Evolutionary conservation across 2,888 invertebrate genomes (phyloP), one percentile per base, ranked within the genome.

Genomic region (Stramonita haemastoma): DNA sequence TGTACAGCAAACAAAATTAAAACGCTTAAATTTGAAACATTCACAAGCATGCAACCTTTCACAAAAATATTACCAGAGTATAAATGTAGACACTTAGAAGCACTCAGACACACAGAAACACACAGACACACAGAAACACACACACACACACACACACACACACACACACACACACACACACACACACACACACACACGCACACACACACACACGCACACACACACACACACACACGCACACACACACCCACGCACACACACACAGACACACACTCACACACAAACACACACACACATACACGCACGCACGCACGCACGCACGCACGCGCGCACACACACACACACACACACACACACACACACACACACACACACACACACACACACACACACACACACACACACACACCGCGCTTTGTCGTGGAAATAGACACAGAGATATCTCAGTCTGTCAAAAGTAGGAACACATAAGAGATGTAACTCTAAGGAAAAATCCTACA

Each of bases 301-400:
- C 26, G 26, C 70, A 26, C n/a, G 73, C 73, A 13, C 29, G n/a
- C 4, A 60, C 60, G 26, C n/a, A 73, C 11, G 26, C 73, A 73
- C n/a, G 13, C 73, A 73, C 26, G 8, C 2, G n/a, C n/a, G 13
- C 29, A n/a, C 73, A n/a, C 73, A n/a, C 0, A 11, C 11, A 11
- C 29, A 11, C 70, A 26, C 70, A 11, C 73, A 11, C 73, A 5
- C 73, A 29, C 73, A n/a, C n/a, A 73, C 73, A 73, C 73, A 73
- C 5, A 73, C 8, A 19, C 8, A 70, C 70, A 70, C 19, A 60
- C 15, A 60, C 60, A 60, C 15, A 22, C 15, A 60, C 15, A 60
- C 13, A n/a, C 73, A 73, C 73, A 73, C 73, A 73, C 73, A 73
- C n/a, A 73, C 73, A 73, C 22, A 73, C 22, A 73, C n/a, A 73